A percentile compares a stretch with the other conserved stretches of the same genome.
These are phyloP conservation scores for Panulirus ornatus DNA, from an alignment of 1,140 invertebrate species.

Conservation along the genomic window DNA sequence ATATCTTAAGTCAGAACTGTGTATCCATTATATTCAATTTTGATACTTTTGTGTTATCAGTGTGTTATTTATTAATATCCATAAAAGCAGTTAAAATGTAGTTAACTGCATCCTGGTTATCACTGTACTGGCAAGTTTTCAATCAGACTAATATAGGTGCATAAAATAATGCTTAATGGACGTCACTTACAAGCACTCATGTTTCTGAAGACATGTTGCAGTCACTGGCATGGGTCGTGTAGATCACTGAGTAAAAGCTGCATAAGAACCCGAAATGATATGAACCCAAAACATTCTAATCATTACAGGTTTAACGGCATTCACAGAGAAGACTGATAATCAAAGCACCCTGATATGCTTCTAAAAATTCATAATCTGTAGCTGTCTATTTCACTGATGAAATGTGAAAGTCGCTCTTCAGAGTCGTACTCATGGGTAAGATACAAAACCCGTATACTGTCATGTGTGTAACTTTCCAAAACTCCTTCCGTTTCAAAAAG, in stretches of 20 bases:
- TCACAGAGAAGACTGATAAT: neutral
- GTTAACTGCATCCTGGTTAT: neutral
- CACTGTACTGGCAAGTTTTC: neutral
- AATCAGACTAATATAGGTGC: neutral
- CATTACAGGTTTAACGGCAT: neutral
- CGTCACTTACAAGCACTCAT: neutral
- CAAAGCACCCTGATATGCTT: neutral
- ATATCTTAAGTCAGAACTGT: neutral
- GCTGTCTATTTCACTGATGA: constrained; percentile 53
- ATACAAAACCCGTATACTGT: constrained; percentile 55
- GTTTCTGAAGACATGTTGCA: neutral
- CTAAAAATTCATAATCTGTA: constrained; percentile 55
- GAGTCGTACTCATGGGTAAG: constrained; percentile 50
- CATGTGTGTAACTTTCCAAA: constrained; percentile 57
- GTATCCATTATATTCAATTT: too few relatives aligned
- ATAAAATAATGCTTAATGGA: neutral
- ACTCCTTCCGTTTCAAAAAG: constrained; percentile 41
- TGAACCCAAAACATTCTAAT: neutral
- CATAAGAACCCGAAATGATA: neutral
- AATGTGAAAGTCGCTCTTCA: constrained; percentile 36
- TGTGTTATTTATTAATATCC: too few relatives aligned
- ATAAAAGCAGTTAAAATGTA: too few relatives aligned
- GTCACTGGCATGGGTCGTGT: neutral
- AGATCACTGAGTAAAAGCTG: constrained; percentile 9
- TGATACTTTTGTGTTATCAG: too few relatives aligned